Conservation (phyloP, 37 sponge, comb jelly and placozoan species). For the Eunapius fragilis region DNA sequence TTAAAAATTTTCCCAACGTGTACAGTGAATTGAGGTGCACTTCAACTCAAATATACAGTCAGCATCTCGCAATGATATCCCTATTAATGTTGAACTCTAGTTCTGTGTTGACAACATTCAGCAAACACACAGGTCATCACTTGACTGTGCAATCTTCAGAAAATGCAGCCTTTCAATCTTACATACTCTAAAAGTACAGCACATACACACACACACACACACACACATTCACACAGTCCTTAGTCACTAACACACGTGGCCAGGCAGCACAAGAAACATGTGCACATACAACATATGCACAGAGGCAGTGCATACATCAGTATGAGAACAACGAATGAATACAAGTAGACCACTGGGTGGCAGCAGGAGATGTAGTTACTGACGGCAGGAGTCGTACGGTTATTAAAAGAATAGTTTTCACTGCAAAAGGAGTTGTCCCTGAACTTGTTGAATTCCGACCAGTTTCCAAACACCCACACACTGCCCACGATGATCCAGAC, state of each 20-base stretch:
- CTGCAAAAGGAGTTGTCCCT: background rate
- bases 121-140: too few species aligned
- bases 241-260: background rate
- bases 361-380: constrained; percentile 22
- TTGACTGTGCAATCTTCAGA: too few species aligned
- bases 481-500: constrained; percentile 70
- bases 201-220: background rate
- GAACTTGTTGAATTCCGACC: background rate
- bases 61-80: too few species aligned
- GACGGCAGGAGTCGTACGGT: background rate
- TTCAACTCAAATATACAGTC: too few species aligned
- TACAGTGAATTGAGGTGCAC: too few species aligned
- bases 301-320: constrained; percentile 23
- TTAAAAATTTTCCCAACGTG: too few species aligned
- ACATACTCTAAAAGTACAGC: background rate
- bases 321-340: constrained; percentile 42
- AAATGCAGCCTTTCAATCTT: too few species aligned
- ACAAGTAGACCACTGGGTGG: constrained; percentile 40
- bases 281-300: constrained; percentile 34
- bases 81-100: too few species aligned
- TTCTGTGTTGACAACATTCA: too few species aligned
- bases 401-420: background rate
- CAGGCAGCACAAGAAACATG: background rate
- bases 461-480: constrained; percentile 58
- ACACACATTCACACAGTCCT: background rate